These are phyloP conservation scores for Zelleria hepariella DNA, from an alignment of 2,888 invertebrate genomes.

Conservation along the genomic window DNA sequence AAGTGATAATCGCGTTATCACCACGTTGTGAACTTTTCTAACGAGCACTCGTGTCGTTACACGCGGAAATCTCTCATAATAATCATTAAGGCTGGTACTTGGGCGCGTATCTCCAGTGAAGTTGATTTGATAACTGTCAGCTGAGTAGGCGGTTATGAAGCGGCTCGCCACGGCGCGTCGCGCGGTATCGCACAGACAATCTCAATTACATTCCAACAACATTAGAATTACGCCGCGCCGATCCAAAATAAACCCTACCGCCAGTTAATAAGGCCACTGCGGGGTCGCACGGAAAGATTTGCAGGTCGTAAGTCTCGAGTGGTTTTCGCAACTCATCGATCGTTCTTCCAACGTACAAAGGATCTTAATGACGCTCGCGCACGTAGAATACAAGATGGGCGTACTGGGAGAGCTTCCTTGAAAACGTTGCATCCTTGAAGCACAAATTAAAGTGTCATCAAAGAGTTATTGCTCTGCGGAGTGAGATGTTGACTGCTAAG, in stretches of 20 bases:
- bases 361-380: constrained; percentile 51
- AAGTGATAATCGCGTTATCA: background rate
- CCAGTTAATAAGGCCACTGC: background rate
- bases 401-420: constrained; percentile 34
- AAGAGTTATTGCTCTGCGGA: constrained; percentile 13
- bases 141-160: constrained; percentile 28
- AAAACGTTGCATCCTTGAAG: constrained; percentile 36
- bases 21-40: background rate
- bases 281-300: background rate
- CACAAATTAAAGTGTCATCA: constrained; percentile 29
- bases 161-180: constrained; percentile 5
- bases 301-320: constrained; percentile 25
- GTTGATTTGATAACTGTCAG: constrained; percentile 27
- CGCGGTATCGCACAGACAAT: constrained; percentile 35
- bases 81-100: constrained; percentile 9
- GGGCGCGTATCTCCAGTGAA: constrained; percentile 3
- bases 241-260: background rate
- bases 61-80: background rate
- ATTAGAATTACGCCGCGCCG: background rate
- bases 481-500: background rate
- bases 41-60: background rate
- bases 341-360: constrained; percentile 41
- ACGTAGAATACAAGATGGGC: constrained; percentile 46
- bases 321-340: constrained; percentile 51
- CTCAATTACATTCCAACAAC: constrained; percentile 41